Evolutionary conservation across 2,888 invertebrate genomes (phyloP), one percentile per base, ranked within the genome.

Genomic region (Bellardia bayeri): DNA sequence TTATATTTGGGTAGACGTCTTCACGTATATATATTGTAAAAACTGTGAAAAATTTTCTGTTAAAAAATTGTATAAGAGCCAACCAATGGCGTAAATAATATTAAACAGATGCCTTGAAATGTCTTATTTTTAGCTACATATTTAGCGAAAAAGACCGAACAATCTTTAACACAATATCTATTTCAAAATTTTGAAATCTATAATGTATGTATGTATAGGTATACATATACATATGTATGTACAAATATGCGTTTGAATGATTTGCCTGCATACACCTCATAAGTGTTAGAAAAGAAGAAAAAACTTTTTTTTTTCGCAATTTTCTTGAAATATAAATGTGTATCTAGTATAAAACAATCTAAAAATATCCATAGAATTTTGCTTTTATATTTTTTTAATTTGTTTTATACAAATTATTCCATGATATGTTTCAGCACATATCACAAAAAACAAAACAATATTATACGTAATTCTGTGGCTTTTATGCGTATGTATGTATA

Each of bases 91-190:
- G 40, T 75, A 69, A 82, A 82, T 61, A 76, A 86, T 74, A 75
- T 69, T 75, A 56, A 78, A 69, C 45, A 82, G 78, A 87, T 82
- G 85, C 85, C 87, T 79, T 82, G 79, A 78, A 56, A 79, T 75
- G 54, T 63, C 69, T 79, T 87, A 87, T 87, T 87, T 87, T 87
- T 87, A 87, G 85, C 78, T 33, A 51, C 23, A 23, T 23, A 23
- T 23, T 79, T 37, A 56, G 64, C 66, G 49, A 71, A 76, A 75
- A 74, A 42, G n/a, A 69, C 68, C 13, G 49, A 79, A 75, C 54
- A 45, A 61, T 58, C 71, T 80, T 68, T 69, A 75, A 74, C 64
- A 79, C 54, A 63, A 82, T 82, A 76, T 82, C 86, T 79, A 82
- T 68, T 82, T 72, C 49, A 69, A 72, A 64, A 58, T 82, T 74